A percentile compares a stretch with the other conserved stretches of the same genome.
These are phyloP conservation scores for Pantherophis alleghaniensis DNA, from an alignment of 2,797 vertebrate genomes.

Conservation along the genomic window DNA sequence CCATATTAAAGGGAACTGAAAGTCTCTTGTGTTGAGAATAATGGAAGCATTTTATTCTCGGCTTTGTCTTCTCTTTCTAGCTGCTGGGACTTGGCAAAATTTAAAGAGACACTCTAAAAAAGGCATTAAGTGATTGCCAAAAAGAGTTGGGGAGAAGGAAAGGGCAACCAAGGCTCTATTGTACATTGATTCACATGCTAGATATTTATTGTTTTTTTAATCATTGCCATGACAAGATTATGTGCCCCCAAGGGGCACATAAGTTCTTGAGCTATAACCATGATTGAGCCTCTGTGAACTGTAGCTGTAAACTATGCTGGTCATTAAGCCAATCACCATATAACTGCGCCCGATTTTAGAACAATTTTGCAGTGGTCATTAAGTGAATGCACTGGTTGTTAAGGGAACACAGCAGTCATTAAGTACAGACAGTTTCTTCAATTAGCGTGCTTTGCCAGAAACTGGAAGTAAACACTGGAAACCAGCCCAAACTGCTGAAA, in stretches of 20 bases:
- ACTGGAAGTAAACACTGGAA: background rate
- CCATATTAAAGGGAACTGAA: background rate
- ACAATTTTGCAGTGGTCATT: background rate
- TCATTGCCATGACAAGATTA: background rate
- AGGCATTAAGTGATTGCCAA: background rate
- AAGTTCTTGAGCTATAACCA: background rate
- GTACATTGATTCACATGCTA: background rate
- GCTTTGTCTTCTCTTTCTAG: background rate
- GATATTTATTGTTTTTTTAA: background rate
- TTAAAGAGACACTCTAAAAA: background rate
- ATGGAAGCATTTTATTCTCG: background rate
- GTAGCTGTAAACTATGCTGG: background rate
- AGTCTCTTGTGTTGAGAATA: background rate
- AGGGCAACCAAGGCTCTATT: background rate
- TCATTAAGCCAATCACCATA: background rate
- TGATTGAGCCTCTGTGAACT: background rate
- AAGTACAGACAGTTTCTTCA: background rate
- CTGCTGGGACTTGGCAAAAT: background rate
- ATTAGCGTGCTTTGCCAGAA: background rate
- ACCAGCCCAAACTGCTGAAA: background rate
- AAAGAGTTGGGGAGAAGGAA: background rate
- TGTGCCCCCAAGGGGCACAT: background rate
- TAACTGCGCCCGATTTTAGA: background rate
- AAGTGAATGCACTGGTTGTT: background rate
- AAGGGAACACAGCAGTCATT: background rate